Conservation (phyloP, 1,140 invertebrate genomes). For the Polypedilum vanderplanki region DNA sequence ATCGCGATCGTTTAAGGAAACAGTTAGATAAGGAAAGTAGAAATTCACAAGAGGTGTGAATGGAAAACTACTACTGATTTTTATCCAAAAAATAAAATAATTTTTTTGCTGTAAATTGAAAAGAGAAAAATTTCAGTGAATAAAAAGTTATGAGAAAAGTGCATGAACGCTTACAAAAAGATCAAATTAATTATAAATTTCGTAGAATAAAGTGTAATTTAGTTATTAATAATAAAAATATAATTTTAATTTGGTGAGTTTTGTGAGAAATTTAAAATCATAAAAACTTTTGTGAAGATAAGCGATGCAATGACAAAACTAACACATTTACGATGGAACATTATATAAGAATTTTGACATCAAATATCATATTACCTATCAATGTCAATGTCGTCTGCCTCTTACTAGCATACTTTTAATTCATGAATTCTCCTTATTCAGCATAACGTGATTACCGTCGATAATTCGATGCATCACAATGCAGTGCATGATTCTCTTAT, state of each 20-base stretch:
- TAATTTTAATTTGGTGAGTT: conserved; percentile 10
- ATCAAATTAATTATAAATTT: conserved; percentile 26
- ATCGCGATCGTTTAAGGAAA: background rate
- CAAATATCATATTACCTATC: no score
- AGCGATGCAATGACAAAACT: background rate
- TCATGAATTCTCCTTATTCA: no score
- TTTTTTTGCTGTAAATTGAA: background rate
- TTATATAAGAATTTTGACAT: background rate
- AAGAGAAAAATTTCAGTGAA: background rate
- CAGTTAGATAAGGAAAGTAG: background rate
- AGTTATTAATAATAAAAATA: background rate
- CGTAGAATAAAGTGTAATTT: conserved; percentile 3
- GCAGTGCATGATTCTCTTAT: no score
- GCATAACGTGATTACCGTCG: no score
- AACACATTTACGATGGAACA: no score
- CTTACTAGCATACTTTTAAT: no score
- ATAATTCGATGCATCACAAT: no score
- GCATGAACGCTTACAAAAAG: background rate
- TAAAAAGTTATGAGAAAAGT: conserved; percentile 25
- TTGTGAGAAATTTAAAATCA: background rate
- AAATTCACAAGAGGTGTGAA: background rate
- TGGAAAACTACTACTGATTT: background rate
- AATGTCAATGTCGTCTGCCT: background rate
- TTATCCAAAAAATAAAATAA: background rate
- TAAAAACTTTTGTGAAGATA: no score